phyloP scores from a whole-genome alignment of 2,113 vertebrate genomes.

The Chaetura pelagica region DNA sequence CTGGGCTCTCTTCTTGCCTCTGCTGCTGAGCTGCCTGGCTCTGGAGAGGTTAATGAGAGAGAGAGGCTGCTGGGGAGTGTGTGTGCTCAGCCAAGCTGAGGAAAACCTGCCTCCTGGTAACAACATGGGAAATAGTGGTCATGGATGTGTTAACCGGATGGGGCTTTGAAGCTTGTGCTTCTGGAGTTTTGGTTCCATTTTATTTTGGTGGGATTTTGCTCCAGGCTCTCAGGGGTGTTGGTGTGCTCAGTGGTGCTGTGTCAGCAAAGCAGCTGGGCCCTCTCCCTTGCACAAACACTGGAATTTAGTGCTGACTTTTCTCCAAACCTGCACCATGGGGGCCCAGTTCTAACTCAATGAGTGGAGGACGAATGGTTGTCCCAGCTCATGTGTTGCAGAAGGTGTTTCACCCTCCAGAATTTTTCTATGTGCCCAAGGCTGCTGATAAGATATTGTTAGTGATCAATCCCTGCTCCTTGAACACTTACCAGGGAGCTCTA shows the following conservation, averaged over 20 bases:
- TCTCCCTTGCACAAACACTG: not conserved
- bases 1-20: not conserved
- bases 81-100: not conserved
- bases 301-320: not conserved
- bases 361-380: too few species aligned
- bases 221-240: not conserved
- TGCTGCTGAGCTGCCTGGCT: not conserved
- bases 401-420: not conserved
- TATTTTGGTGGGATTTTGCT: not conserved
- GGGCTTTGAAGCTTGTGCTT: not conserved
- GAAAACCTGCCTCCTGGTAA: not conserved
- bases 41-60: not conserved
- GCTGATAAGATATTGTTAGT: not conserved
- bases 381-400: not conserved
- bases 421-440: not conserved
- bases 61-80: not conserved
- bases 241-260: not conserved
- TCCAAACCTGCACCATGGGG: accelerated
- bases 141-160: not conserved
- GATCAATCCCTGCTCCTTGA: accelerated
- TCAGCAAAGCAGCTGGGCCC: not conserved
- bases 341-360: not conserved
- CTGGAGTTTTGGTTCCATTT: not conserved
- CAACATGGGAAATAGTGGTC: not conserved
- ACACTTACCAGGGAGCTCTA: slow-evolving; percentile 69